These are phyloP conservation scores for Hirtodrosophila histrioides DNA, from an alignment of 2,888 invertebrate genomes.

Conservation along the genomic window DNA sequence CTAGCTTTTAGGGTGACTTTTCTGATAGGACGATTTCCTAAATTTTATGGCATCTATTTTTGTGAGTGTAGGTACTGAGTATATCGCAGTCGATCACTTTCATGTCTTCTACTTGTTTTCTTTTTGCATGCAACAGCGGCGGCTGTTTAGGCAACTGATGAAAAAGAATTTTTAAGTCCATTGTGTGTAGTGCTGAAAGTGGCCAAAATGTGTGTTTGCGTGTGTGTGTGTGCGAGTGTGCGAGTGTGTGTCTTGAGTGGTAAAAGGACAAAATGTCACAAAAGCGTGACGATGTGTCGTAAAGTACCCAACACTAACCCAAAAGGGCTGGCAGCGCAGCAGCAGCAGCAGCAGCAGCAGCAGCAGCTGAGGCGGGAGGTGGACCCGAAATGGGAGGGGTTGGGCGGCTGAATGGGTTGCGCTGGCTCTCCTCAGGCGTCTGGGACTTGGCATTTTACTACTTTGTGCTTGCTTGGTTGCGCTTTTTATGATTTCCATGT, in stretches of 20 bases:
- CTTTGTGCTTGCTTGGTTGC: conserved; percentile 50
- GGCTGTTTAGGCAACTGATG: conserved; percentile 61
- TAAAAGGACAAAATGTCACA: conserved; percentile 79
- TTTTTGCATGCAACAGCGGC: conserved; percentile 32
- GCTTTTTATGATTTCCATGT: conserved; percentile 64
- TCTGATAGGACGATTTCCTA: too few relatives aligned
- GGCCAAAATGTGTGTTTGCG: conserved; percentile 42
- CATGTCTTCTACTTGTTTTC: background rate
- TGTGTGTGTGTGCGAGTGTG: conserved; percentile 12
- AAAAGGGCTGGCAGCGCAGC: conserved; percentile 36
- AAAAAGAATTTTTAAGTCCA: conserved; percentile 76
- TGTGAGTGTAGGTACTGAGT: background rate
- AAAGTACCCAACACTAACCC: conserved; percentile 70
- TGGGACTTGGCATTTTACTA: conserved; percentile 55
- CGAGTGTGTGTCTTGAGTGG: conserved; percentile 52
- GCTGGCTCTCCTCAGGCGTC: conserved; percentile 27
- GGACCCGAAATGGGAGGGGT: background rate
- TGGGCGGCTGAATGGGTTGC: conserved; percentile 27
- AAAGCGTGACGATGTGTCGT: conserved; percentile 83
- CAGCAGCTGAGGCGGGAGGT: conserved; percentile 1
- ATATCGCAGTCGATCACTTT: background rate
- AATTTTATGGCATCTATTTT: too few relatives aligned
- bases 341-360: too few relatives aligned
- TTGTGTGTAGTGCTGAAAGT: conserved; percentile 62
- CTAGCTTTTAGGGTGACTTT: too few relatives aligned